A percentile compares a stretch with the other conserved stretches of the same genome.
Evolutionary conservation across 2,888 invertebrate species (phyloP).

Genomic region (Protophormia terraenovae): DNA sequence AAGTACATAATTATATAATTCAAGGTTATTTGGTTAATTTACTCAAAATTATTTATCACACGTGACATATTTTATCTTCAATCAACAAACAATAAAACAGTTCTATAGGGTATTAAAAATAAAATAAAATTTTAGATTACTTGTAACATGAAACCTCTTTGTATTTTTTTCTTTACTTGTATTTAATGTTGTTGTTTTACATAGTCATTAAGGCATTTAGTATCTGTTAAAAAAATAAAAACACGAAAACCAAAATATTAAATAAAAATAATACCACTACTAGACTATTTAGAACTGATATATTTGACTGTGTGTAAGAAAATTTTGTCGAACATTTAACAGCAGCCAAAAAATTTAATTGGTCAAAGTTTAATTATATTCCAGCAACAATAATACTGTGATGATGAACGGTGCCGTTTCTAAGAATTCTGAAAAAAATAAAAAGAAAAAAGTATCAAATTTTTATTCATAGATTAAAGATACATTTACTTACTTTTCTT

Average conservation of each 20-base stretch:
- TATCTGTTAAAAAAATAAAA: not conserved
- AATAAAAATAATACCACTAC: not conserved
- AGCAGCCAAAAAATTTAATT: conserved; percentile 38
- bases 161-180: not conserved
- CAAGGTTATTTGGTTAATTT: not conserved
- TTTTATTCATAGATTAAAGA: too few species aligned
- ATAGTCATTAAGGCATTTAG: not conserved
- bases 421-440: not conserved
- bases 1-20: too few species aligned
- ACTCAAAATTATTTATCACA: not conserved
- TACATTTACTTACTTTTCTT: not conserved
- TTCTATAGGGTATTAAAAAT: not conserved
- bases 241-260: not conserved
- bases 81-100: not conserved
- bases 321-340: not conserved
- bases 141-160: not conserved
- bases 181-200: not conserved
- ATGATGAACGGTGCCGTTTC: not conserved
- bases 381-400: not conserved
- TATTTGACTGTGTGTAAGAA: not conserved
- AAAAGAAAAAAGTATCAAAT: conserved; percentile 20
- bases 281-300: not conserved
- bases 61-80: not conserved
- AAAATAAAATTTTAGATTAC: not conserved
- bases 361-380: conserved; percentile 74